Evolutionary conservation across 1,140 invertebrate genomes (phyloP), one percentile per base, ranked within the genome.

Genomic region (Diorhabda carinulata): DNA sequence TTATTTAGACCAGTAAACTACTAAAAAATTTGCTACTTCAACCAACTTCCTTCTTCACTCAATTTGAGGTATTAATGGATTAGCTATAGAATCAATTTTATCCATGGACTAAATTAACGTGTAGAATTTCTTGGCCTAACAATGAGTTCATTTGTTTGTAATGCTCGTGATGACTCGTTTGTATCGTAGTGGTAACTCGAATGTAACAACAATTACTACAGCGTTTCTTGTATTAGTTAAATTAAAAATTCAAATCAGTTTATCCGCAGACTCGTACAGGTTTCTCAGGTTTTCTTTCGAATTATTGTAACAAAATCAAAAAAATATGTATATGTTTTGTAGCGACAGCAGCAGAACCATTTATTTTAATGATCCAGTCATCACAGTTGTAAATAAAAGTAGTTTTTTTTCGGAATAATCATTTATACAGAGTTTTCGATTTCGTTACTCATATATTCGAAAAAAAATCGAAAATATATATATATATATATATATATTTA

Each of bases 121-220:
- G 25, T 25, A 25, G 25, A 25, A 25, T 25, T 25, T 25, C 25
- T 25, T 25, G 25, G 25, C 25, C 25, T 25, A 1, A 25, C 25
- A 25, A 25, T 25, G 25, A 25, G 25, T 25, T 25, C 2, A 25
- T 25, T 25, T 25, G 25, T 25, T 64, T 58, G 59, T 61, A 63
- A 64, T 68, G 65, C 63, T 64, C 68, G 70, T 69, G 70, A 69
- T 72, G 66, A 59, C 70, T 68, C 42, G 67, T 64, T 66, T 68
- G 70, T 69, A 61, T 66, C 62, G 2, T 67, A 72, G 66, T 72
- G 66, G 59, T 72, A 66, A 64, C 60, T 69, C 67, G 59, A 65
- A 65, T 72, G 70, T 71, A 64, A 71, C 62, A 68, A 64, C 68
- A 71, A 71, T 71, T 71, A 66, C 66, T 65, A 65, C 64, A 65